phyloP scores from a whole-genome alignment of 2,113 vertebrate species.

The Periophthalmus modestus region DNA sequence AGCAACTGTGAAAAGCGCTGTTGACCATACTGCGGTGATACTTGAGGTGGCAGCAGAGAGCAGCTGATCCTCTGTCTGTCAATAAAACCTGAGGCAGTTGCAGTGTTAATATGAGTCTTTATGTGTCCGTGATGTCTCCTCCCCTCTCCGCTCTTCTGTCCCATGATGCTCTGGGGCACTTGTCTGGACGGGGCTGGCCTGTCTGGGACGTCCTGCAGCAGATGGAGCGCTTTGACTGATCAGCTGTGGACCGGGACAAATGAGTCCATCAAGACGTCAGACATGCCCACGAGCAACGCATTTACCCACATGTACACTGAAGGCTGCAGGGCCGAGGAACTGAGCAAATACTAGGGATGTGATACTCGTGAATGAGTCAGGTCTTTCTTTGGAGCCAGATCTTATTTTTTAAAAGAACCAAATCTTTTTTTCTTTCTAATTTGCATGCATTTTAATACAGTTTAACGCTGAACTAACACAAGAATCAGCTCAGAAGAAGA shows the following conservation, averaged over 20 bases:
- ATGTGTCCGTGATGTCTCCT: constrained; percentile 57
- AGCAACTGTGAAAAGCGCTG: not conserved
- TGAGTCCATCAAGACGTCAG: constrained; percentile 42
- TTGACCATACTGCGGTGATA: not conserved
- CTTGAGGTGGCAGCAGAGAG: not conserved
- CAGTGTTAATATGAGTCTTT: constrained; percentile 27
- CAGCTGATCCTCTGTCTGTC: not conserved
- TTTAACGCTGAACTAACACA: no score
- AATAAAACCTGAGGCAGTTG: constrained; percentile 15
- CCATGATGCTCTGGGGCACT: constrained; percentile 36
- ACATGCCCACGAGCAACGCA: constrained; percentile 69
- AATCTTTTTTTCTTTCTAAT: no score
- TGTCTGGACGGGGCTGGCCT: constrained; percentile 33
- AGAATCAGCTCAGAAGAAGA: no score
- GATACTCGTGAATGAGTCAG: no score
- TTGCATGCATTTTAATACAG: no score
- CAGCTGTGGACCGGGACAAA: constrained; percentile 54
- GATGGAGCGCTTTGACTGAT: constrained; percentile 70
- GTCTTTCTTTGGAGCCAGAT: no score
- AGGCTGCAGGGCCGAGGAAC: not conserved
- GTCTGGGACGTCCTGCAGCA: constrained; percentile 59
- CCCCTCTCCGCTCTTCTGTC: constrained; percentile 29
- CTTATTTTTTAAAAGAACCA: no score
- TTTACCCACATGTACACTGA: constrained; percentile 58
- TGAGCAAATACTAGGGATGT: no score